Evolutionary conservation across 2,888 invertebrate species (phyloP), one percentile per base, ranked within the genome.

Genomic region (Tetrapedia diversipes): DNA sequence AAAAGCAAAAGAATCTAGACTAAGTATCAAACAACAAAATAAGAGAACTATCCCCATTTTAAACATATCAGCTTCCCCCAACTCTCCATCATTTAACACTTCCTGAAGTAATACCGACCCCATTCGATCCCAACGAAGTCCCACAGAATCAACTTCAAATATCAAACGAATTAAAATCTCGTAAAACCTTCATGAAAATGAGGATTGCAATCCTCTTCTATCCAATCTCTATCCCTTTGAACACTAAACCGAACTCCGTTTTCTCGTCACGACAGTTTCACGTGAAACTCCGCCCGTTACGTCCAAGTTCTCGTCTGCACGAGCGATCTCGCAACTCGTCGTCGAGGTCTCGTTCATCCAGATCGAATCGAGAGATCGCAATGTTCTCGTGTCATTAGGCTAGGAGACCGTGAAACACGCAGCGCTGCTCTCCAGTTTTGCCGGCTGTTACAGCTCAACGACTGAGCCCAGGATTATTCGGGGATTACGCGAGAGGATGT

Each of bases 401-500:
- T 67, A 73, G 51, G 83, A 71, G 70, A 80, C 76, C 84, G 66
- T 85, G 83, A 83, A 85, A 85, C 77, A 71, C 75, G 76, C 60
- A 75, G 43, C 57, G 54, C 47, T 27, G 54, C 63, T 65, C 49
- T 39, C 57, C 43, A 53, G 53, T 76, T 86, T 83, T 82, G 86
- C 89, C 90, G 89, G 89, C 89, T 89, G 89, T 82, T 82, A 74
- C 68, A 84, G 82, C 88, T 87, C 88, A 86, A 77, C 80, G 74
- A 81, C 85, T 86, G 87, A 88, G 86, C 87, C 84, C 65, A 51
- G 87, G 90, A 90, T 90, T 90, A 90, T 81, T 84, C 75, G 81
- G 88, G 88, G 90, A 90, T 90, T 89, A 90, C 87, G 84, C 85
- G 87, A 86, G 87, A 86, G 85, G 87, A 88, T 89, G 88, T 86